These are phyloP conservation scores for Jacana jacana DNA, from an alignment of 2,113 vertebrate genomes.

Conservation along the genomic window DNA sequence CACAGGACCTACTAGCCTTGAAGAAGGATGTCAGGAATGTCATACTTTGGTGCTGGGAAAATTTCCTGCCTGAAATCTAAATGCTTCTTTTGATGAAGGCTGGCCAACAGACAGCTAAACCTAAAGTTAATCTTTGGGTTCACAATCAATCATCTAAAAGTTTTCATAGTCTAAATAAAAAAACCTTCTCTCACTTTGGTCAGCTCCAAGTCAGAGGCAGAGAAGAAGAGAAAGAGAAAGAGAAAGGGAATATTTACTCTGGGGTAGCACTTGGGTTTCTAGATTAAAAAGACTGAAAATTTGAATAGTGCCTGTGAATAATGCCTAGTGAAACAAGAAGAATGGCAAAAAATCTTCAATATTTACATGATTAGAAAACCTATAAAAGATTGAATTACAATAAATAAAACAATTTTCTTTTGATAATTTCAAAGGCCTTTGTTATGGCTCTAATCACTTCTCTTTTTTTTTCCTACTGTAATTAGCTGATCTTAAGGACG, in stretches of 20 bases:
- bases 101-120: neutral
- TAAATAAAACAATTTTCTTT: slow-evolving; percentile 16
- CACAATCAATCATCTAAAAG: neutral
- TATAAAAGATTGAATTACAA: neutral
- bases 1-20: neutral
- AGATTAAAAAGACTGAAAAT: neutral
- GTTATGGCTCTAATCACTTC: slow-evolving; percentile 1
- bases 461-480: neutral
- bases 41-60: neutral
- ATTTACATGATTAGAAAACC: neutral
- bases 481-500: slow-evolving; percentile 28
- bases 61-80: neutral
- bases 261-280: neutral
- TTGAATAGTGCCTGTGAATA: neutral
- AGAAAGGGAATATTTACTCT: neutral
- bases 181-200: neutral
- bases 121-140: neutral
- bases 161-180: neutral
- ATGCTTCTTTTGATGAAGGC: neutral
- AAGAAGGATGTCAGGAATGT: neutral
- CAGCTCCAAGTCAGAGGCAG: neutral
- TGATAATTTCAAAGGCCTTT: slow-evolving; percentile 24
- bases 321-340: neutral
- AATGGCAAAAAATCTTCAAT: neutral
- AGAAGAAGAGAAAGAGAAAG: neutral